Base-by-base conservation (phyloP, 2,797 vertebrate genomes). In the Sternarchorhynchus goeldii region DNA sequence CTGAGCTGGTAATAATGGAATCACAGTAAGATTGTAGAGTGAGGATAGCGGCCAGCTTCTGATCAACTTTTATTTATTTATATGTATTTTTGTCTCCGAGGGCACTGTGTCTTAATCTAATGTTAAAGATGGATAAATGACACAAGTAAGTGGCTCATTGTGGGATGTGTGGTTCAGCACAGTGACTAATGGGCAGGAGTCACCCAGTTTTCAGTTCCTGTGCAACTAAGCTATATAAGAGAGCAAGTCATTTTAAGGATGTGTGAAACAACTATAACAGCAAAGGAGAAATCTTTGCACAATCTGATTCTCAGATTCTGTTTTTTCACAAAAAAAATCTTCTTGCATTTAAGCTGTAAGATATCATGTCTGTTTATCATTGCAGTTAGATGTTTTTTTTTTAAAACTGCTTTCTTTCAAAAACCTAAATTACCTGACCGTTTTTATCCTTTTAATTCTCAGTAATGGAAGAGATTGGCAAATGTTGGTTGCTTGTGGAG, bases 1-100 rank as follows among this genome's bases (percentile, higher is more conserved):
- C 39, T 76, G 74, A 76, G 58, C 68, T 72, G 29, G 55, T 29
- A 66, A 65, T 71, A 71, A 81, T 81, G 14, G 62, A 53, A 81
- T 81, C 67, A 71, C 6, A 41, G 31, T 60, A 55, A 57, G 56
- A 34, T 62, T 59, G 56, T 45, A 25, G 34, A 59, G 32, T 55
- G 65, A 69, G 68, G 36, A 64, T n/a, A 41, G 25, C 12, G 21
- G 59, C 20, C n/a, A 62, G 39, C 50, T 45, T 73, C 39, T 62
- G 21, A 41, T 21, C 53, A 41, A 32, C 20, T 50, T 39, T 25
- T 25, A 25, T 25, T 25, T 25, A 25, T 25, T 25, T 25, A 25
- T 25, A 1, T 25, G 25, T 25, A 25, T 25, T 34, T 29, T 25
- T 62, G 50, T 62, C 59, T 66, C n/a, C 75, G 8, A 70, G 45